A percentile compares a stretch with the other conserved stretches of the same genome.
These are phyloP conservation scores for Ochropleura leucogaster DNA, from an alignment of 2,888 invertebrate genomes.

Conservation along the genomic window DNA sequence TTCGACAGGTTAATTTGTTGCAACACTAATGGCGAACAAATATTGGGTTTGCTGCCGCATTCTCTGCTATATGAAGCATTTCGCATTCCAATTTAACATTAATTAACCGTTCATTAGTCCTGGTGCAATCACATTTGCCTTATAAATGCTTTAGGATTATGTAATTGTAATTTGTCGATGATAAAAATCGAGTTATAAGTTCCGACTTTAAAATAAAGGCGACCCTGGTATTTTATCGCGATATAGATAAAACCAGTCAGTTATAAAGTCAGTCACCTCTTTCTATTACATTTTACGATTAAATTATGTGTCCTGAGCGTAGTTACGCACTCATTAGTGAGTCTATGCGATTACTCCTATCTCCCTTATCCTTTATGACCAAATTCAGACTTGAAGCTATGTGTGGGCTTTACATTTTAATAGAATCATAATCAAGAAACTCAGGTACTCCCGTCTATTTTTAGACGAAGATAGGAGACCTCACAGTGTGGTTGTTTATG, in stretches of 20 bases:
- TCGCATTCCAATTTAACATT: conserved; percentile 57
- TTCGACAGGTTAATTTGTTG: conserved; percentile 60
- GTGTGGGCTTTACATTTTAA: conserved; percentile 37
- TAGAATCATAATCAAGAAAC: conserved; percentile 1
- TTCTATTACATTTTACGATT: neutral
- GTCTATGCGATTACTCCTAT: conserved; percentile 20
- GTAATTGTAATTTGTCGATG: conserved; percentile 10
- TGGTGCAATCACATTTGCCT: conserved; percentile 40
- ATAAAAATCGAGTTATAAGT: neutral
- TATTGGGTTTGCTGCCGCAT: conserved; percentile 61
- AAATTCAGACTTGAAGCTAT: conserved; percentile 4
- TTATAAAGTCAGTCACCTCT: conserved; percentile 9
- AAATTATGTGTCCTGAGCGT: neutral
- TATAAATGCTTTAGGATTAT: conserved; percentile 12
- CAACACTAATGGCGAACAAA: conserved; percentile 65
- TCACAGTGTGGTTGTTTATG: neutral
- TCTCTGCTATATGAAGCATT: conserved; percentile 55
- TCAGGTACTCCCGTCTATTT: neutral
- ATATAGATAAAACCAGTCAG: neutral
- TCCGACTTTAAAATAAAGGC: neutral
- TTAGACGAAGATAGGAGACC: neutral
- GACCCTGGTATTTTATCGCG: neutral
- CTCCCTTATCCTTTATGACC: conserved; percentile 25
- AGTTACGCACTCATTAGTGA: conserved; percentile 21
- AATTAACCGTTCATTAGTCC: conserved; percentile 55